phyloP scores from a whole-genome alignment of 2,888 invertebrate species.

The Amblyjoppa proteus region DNA sequence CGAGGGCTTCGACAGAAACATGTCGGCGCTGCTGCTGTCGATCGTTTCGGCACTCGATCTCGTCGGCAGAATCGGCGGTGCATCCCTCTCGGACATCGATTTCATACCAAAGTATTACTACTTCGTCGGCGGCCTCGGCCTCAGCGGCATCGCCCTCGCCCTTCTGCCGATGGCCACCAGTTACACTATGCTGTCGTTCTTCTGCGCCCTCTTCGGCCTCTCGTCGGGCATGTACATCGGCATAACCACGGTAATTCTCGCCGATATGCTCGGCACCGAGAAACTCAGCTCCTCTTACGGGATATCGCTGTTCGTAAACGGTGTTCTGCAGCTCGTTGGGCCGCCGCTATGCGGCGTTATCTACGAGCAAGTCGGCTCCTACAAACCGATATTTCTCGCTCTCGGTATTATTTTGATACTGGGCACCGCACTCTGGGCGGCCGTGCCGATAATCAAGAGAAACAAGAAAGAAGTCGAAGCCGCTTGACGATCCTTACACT shows the following conservation, averaged over 20 bases:
- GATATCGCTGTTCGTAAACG: constrained; percentile 94
- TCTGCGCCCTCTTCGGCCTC: constrained; percentile 92
- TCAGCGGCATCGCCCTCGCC: constrained; percentile 92
- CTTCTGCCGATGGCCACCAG: constrained; percentile 89
- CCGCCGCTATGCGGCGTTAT: constrained; percentile 93
- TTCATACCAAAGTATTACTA: constrained; percentile 93
- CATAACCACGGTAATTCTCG: constrained; percentile 94
- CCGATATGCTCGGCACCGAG: constrained; percentile 94
- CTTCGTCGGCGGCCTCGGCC: constrained; percentile 91
- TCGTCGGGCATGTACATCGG: constrained; percentile 95
- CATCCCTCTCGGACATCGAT: constrained; percentile 92
- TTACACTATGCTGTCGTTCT: constrained; percentile 89
- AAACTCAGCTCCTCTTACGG: constrained; percentile 94
- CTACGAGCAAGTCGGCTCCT: constrained; percentile 88
- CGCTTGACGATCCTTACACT: constrained; percentile 70
- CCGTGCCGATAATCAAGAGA: constrained; percentile 90
- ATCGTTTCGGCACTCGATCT: constrained; percentile 94
- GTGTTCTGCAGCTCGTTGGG: constrained; percentile 92
- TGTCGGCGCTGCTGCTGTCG: constrained; percentile 91
- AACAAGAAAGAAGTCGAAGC: constrained; percentile 77
- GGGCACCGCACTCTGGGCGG: constrained; percentile 91
- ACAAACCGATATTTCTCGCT: constrained; percentile 90
- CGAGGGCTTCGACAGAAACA: constrained; percentile 90
- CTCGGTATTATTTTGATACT: constrained; percentile 90
- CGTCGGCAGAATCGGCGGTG: constrained; percentile 93